A percentile compares a stretch with the other conserved stretches of the same genome.
These are phyloP conservation scores for Ranitomeya variabilis DNA, from an alignment of 2,113 vertebrate genomes.

Conservation along the genomic window DNA sequence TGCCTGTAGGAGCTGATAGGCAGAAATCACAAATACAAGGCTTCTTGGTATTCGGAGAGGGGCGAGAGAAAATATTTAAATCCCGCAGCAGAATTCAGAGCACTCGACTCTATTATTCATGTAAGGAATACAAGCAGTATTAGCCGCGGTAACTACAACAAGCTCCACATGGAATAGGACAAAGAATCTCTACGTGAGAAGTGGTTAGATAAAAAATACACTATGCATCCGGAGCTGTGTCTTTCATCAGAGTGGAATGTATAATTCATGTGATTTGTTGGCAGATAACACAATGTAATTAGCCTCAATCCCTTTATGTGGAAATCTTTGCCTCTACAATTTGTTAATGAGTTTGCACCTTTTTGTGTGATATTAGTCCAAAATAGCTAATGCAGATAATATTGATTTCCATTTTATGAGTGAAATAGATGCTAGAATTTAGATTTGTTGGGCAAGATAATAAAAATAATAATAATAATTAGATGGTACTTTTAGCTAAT, in stretches of 20 bases:
- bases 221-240: neutral
- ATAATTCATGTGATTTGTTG: neutral
- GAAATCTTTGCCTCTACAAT: neutral
- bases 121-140: conserved; percentile 15
- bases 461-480: too few species aligned
- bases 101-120: neutral
- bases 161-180: neutral
- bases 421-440: too few species aligned
- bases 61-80: conserved; percentile 27
- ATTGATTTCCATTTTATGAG: neutral
- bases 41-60: conserved; percentile 2
- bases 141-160: neutral
- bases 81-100: conserved; percentile 13
- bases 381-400: neutral
- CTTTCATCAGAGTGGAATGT: conserved; percentile 7
- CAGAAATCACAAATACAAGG: conserved; percentile 21
- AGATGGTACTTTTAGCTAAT: too few species aligned
- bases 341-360: neutral
- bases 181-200: neutral
- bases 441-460: too few species aligned
- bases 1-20: conserved; percentile 24
- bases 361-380: neutral
- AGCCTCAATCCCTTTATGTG: neutral
- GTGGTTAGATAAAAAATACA: neutral
- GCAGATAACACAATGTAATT: neutral